Base-by-base conservation (phyloP, 2,888 invertebrate species). In the Parthenolecanium corni region DNA sequence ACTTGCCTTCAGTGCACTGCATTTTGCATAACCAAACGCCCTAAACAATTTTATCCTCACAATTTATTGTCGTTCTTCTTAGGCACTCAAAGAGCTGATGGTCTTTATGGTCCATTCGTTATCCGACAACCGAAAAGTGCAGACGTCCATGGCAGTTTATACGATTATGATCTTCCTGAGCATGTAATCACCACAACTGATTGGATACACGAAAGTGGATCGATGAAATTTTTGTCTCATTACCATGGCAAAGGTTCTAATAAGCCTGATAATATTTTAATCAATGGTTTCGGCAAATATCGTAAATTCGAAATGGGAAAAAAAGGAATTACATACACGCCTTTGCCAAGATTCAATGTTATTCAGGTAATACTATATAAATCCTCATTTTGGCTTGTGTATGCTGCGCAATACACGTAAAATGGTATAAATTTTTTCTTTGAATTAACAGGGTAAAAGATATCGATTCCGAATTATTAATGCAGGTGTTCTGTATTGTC, bases 401-500 rank as follows among this genome's bases (percentile, higher is more conserved):
- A 31, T 6, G 31, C 9, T 31, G 31, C 9, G 5, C 4, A 31
- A 31, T 9, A 31, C 5, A 31, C 5, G 5, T 31, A 31, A 6
- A n/a, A n/a, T n/a, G n/a, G n/a, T n/a, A n/a, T 25, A 11, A 21
- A 25, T 25, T 52, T 53, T 31, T 52, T 74, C 71, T 21, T 36
- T 11, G 12, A 12, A 21, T 54, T 12, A 21, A 18, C 73, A 84
- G 80, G 86, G 86, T 11, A 80, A 79, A 68, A 79, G 82, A 65
- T 89, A 91, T 71, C 80, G 90, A 62, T 87, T 91, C 70, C 79
- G 91, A 24, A 74, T 89, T 53, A 85, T 91, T 69, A 90, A 89
- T 70, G 87, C 89, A 0, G 90, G 88, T 71, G 88, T 89, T 71
- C 77, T 91, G 47, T 91, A 91, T 73, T 91, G 91, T 68, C 91